Conservation (phyloP, 2,797 vertebrate genomes). For the Sebastes miniatus region DNA sequence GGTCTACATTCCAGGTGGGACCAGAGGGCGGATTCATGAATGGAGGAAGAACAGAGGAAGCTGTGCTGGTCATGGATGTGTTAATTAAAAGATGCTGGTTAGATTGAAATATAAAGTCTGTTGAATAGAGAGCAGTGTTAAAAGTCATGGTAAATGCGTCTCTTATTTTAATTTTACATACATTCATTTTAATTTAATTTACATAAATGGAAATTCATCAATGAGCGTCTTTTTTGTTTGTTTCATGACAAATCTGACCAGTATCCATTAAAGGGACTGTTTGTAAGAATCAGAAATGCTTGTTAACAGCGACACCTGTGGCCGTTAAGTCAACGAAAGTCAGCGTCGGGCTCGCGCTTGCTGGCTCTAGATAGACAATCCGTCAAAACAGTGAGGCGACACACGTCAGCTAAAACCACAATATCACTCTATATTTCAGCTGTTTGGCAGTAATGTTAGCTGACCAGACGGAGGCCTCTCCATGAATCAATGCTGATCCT, state of each 20-base stretch:
- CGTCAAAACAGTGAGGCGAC: too few relatives aligned
- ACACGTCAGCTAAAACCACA: too few relatives aligned
- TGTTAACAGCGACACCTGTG: too few relatives aligned
- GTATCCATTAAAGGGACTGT: not conserved
- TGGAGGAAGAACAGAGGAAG: not conserved
- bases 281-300: too few relatives aligned
- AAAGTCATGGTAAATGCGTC: not conserved
- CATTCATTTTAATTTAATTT: not conserved
- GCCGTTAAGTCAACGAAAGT: too few relatives aligned
- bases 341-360: too few relatives aligned
- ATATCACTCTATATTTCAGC: too few relatives aligned
- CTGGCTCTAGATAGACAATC: too few relatives aligned
- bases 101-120: not conserved
- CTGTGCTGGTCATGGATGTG: too few relatives aligned
- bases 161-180: not conserved
- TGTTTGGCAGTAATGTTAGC: too few relatives aligned
- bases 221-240: not conserved
- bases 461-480: too few relatives aligned
- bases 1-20: constrained; percentile 47
- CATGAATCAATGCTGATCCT: too few relatives aligned
- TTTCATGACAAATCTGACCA: not conserved
- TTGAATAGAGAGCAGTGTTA: not conserved
- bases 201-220: not conserved
- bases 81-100: not conserved
- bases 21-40: constrained; percentile 40